phyloP scores from a whole-genome alignment of 2,113 vertebrate genomes.

The Microcebus lehilahytsara region DNA sequence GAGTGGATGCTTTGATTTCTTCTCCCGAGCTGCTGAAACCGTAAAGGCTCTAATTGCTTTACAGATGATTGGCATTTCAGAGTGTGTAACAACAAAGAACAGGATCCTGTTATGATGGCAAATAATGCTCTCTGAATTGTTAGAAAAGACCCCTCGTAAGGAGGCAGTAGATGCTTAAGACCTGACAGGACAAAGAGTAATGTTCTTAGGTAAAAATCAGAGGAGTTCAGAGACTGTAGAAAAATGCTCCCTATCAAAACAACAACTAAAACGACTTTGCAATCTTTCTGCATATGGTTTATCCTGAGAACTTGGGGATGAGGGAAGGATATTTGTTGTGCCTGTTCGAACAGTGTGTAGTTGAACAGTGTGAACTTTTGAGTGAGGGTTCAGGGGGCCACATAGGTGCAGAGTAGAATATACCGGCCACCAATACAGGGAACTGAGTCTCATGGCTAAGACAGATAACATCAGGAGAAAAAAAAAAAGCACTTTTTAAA shows the following conservation, averaged over 20 bases:
- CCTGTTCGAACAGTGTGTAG: neutral
- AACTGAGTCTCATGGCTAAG: neutral
- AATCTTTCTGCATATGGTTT: neutral
- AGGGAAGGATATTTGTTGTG: neutral
- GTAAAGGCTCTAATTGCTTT: neutral
- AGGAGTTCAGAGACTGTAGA: neutral
- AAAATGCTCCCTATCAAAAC: neutral
- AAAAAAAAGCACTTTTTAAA: neutral
- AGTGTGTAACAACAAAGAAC: neutral
- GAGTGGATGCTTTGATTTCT: neutral
- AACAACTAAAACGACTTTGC: neutral
- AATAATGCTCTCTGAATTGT: neutral
- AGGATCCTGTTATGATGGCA: neutral
- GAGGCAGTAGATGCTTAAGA: neutral
- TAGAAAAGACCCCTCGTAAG: neutral
- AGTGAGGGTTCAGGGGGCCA: neutral
- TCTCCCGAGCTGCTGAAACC: neutral
- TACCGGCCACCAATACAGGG: accelerated
- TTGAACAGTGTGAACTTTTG: neutral
- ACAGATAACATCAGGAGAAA: neutral
- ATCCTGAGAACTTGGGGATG: neutral
- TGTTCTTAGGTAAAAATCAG: neutral
- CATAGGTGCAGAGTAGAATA: neutral
- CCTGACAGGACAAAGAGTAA: neutral
- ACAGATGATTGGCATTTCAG: neutral